Conservation (phyloP, 2,797 vertebrate genomes). For the Xenopus petersii region DNA sequence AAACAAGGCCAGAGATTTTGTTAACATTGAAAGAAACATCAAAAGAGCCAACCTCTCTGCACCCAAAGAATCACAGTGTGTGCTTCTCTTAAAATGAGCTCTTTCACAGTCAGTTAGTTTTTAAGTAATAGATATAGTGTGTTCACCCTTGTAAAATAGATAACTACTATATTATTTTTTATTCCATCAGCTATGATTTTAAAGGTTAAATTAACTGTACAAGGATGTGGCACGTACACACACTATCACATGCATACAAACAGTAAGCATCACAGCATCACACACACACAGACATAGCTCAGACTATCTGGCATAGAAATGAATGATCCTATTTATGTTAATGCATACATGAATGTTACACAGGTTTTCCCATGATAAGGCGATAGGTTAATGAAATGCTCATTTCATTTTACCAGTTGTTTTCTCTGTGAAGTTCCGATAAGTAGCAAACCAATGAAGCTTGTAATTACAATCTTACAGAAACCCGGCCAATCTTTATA, state of each 20-base stretch:
- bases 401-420: constrained; percentile 99
- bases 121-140: constrained; percentile 99
- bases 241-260: constrained; percentile 56
- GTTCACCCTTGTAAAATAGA: constrained; percentile 98
- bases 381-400: constrained; percentile 99
- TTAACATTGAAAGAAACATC: constrained; percentile 98
- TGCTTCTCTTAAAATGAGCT: constrained; percentile 86
- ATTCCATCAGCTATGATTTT: constrained; percentile 93
- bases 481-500: constrained; percentile 85
- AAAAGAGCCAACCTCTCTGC: constrained; percentile 83
- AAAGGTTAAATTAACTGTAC: constrained; percentile 97
- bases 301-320: constrained; percentile 84
- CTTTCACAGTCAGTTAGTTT: constrained; percentile 98
- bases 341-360: constrained; percentile 99
- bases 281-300: constrained; percentile 65
- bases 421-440: constrained; percentile 99
- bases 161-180: constrained; percentile 97
- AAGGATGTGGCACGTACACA: constrained; percentile 76
- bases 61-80: constrained; percentile 80
- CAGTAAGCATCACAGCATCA: constrained; percentile 52
- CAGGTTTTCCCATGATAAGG: constrained; percentile 99
- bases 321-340: constrained; percentile 99
- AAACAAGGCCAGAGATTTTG: constrained; percentile 97
- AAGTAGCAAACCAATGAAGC: constrained; percentile 99
- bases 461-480: constrained; percentile 99